Base-by-base conservation (phyloP, 2,888 invertebrate species). In the Caenorhabditis plicata region DNA sequence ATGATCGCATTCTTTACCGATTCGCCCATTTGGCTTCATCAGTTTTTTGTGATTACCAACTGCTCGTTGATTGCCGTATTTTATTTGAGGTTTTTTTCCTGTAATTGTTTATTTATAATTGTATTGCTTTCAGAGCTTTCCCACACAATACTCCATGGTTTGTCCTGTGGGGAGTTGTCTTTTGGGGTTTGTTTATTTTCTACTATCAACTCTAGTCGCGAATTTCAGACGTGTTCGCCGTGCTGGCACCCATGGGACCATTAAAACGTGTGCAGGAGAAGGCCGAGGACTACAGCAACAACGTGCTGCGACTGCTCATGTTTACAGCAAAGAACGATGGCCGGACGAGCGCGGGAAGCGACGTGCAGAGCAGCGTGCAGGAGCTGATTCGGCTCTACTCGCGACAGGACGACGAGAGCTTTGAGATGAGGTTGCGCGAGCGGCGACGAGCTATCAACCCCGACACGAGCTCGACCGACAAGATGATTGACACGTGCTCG, bases 71-170 rank as follows among this genome's bases (percentile, higher is more conserved):
- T 74, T 19, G 68, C 75, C 3, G 47, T 71, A 11, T 73, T 66
- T 50, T 75, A 75, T 36, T 56, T 75, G 17, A 40, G n/a, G n/a
- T n/a, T n/a, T n/a, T n/a, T n/a, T n/a, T n/a, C n/a, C n/a, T n/a
- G n/a, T n/a, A n/a, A n/a, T n/a, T n/a, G n/a, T n/a, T n/a, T n/a
- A n/a, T n/a, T n/a, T n/a, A n/a, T n/a, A n/a, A n/a, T n/a, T n/a
- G n/a, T n/a, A n/a, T n/a, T n/a, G n/a, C n/a, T n/a, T n/a, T n/a
- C n/a, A n/a, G 70, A 19, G 54, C 62, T 27, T 63, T 75, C 29
- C 75, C 75, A 4, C 57, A 53, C 7, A 39, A 66, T 31, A 75
- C 75, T 11, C 56, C 71, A 1, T 73, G 74, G 74, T 71, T 74
- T 32, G 50, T 73, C 2, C 52, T 73, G n/a, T 58, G 57, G 26